Percentiles rank a stretch among this genome's conserved stretches.
Conservation (phyloP, 2,797 vertebrate species). For the Lemur catta region DNA sequence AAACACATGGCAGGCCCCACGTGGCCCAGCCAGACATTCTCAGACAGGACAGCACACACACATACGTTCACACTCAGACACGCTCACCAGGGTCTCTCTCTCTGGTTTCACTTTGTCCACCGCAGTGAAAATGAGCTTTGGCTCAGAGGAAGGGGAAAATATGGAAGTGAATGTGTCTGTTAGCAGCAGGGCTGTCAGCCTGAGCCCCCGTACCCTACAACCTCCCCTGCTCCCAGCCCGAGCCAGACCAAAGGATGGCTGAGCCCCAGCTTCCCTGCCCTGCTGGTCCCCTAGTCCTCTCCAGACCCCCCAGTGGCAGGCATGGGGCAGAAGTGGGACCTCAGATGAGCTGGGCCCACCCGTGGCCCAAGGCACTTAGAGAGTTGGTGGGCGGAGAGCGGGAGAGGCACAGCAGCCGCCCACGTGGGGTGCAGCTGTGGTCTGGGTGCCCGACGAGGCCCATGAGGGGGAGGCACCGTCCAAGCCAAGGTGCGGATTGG, state of each 20-base stretch:
- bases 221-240: not conserved
- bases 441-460: not conserved
- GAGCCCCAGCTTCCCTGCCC: not conserved
- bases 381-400: not conserved
- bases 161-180: constrained; percentile 27
- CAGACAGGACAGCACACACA: not conserved
- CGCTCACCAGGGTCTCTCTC: constrained; percentile 17
- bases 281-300: not conserved
- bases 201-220: not conserved
- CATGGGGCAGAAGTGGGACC: not conserved
- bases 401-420: not conserved
- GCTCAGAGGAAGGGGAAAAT: constrained; percentile 46
- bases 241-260: not conserved
- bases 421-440: not conserved
- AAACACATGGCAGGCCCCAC: not conserved
- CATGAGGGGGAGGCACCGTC: not conserved
- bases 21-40: not conserved
- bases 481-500: not conserved
- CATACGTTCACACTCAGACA: not conserved
- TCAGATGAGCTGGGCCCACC: not conserved
- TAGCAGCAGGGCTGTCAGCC: not conserved
- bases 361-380: not conserved
- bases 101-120: constrained; percentile 57
- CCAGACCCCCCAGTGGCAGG: not conserved
- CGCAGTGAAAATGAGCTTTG: constrained; percentile 41